phyloP scores from a whole-genome alignment of 1,140 invertebrate genomes.

The Polyergus mexicanus region DNA sequence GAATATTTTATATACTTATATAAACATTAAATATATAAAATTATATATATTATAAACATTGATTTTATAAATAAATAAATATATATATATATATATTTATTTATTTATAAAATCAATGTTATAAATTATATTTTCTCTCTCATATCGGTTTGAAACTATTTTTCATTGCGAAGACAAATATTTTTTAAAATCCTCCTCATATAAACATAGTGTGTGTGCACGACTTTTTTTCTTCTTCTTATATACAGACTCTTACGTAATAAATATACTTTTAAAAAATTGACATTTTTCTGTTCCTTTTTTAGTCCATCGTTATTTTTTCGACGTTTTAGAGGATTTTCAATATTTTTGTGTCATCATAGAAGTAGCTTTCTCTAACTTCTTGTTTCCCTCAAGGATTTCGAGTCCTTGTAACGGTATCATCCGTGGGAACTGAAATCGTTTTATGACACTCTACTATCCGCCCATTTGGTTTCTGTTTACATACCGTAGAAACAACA shows the following conservation, averaged over 20 bases:
- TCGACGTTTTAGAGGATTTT: neutral
- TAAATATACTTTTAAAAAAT: neutral
- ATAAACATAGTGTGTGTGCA: neutral
- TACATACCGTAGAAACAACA: constrained; percentile 65
- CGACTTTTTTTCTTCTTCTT: neutral
- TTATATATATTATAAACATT: neutral
- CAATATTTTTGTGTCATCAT: neutral
- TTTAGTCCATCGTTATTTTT: neutral
- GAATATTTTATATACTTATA: no score
- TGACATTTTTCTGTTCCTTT: neutral
- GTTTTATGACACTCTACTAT: constrained; percentile 65
- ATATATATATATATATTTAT: no score
- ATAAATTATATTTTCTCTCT: constrained; percentile 3
- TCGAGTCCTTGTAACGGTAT: constrained; percentile 42
- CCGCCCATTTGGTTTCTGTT: constrained; percentile 55
- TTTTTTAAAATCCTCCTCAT: neutral
- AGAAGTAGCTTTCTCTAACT: neutral
- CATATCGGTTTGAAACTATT: no score
- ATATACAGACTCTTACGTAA: neutral
- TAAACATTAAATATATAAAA: no score
- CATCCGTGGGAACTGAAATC: constrained; percentile 41
- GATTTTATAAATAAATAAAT: no score
- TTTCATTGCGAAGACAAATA: no score
- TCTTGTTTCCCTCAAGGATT: constrained; percentile 25
- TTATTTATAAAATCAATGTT: neutral